These are phyloP conservation scores for Erynnis tages DNA, from an alignment of 2,888 invertebrate genomes.

Conservation along the genomic window DNA sequence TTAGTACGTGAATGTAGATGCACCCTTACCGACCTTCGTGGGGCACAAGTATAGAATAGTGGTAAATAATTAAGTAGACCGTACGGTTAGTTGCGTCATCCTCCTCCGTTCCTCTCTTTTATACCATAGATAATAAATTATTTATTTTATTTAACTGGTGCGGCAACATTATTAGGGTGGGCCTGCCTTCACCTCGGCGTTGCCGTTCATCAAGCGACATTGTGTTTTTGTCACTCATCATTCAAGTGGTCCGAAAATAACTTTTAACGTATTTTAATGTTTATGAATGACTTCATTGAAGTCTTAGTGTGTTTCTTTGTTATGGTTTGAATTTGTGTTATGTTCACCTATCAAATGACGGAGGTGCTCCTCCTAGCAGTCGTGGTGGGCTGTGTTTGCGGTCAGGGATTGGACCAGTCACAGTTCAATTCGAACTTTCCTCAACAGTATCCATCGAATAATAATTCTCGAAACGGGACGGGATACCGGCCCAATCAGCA, in stretches of 20 bases:
- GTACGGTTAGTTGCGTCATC: no score
- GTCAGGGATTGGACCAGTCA: slow-evolving; percentile 56
- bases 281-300: slow-evolving; percentile 7
- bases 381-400: slow-evolving; percentile 52
- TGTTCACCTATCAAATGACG: slow-evolving; percentile 47
- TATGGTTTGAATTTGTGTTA: slow-evolving; percentile 18
- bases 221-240: slow-evolving; percentile 14
- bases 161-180: slow-evolving; percentile 4
- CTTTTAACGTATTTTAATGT: not conserved
- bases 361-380: slow-evolving; percentile 49
- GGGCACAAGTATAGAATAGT: no score
- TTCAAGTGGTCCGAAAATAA: slow-evolving; percentile 7
- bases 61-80: no score
- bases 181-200: not conserved
- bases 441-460: slow-evolving; percentile 50
- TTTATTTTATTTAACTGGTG: no score
- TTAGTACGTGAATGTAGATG: no score
- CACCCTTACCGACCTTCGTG: no score
- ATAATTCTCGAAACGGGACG: slow-evolving; percentile 52
- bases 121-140: no score
- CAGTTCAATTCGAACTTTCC: slow-evolving; percentile 61
- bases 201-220: no score
- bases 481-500: slow-evolving; percentile 59
- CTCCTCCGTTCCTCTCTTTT: no score
- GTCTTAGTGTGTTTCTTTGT: not conserved